Conservation (phyloP, 2,888 invertebrate species). For the Aricia artaxerxes region DNA sequence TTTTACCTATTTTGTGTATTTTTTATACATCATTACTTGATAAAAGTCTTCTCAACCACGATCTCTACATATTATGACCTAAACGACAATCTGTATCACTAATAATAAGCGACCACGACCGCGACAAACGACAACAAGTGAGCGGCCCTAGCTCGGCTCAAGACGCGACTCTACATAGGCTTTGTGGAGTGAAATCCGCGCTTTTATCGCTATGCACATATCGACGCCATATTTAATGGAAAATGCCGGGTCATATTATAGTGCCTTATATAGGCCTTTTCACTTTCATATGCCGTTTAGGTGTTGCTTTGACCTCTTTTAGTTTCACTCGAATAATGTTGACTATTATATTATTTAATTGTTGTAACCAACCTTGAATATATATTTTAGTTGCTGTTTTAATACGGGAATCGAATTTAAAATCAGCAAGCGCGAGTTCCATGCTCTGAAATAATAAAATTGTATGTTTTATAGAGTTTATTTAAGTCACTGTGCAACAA, state of each 20-base stretch:
- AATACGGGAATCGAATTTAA: not conserved
- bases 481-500: too few species aligned
- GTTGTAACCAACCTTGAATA: not conserved
- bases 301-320: not conserved
- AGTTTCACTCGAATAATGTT: not conserved
- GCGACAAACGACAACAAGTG: not conserved
- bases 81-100: too few species aligned
- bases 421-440: too few species aligned
- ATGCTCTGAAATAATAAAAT: too few species aligned
- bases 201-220: slow-evolving; percentile 11
- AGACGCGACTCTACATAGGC: not conserved
- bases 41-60: not conserved
- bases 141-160: not conserved
- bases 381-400: not conserved
- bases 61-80: too few species aligned
- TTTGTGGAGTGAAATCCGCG: slow-evolving; percentile 15
- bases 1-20: too few species aligned
- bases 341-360: too few species aligned
- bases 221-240: slow-evolving; percentile 14
- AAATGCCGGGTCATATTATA: slow-evolving; percentile 1
- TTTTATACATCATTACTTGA: not conserved
- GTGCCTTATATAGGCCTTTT: not conserved
- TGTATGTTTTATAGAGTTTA: too few species aligned
- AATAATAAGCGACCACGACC: not conserved
- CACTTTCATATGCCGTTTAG: not conserved